phyloP scores from a whole-genome alignment of 2,797 vertebrate genomes.

The Pygocentrus nattereri region DNA sequence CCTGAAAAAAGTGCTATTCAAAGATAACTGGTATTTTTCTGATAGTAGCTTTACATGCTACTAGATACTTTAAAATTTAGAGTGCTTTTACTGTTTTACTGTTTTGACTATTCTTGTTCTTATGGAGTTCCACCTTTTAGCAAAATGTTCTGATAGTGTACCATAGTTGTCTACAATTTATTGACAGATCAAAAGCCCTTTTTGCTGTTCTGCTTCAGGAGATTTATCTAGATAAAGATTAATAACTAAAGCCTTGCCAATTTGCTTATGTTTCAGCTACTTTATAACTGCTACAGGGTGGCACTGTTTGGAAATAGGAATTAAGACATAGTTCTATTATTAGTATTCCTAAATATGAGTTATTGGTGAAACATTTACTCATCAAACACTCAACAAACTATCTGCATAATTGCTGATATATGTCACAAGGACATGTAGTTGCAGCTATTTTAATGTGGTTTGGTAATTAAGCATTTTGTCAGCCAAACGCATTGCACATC shows the following conservation, averaged over 20 bases:
- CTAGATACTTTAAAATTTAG: background rate
- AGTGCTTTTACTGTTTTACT: background rate
- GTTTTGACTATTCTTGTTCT: background rate
- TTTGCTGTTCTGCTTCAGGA: background rate
- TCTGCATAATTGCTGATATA: background rate
- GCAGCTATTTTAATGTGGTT: background rate
- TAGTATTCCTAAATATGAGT: background rate
- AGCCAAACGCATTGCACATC: background rate
- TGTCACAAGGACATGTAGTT: background rate
- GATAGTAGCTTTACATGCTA: background rate
- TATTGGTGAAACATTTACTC: background rate
- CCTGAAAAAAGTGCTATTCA: background rate
- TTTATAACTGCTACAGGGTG: background rate
- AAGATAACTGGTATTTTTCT: background rate
- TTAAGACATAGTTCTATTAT: background rate
- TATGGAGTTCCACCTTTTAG: no score
- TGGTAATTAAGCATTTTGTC: background rate
- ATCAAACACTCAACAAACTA: background rate
- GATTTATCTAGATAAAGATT: background rate
- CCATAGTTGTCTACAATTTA: background rate
- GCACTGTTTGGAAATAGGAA: background rate
- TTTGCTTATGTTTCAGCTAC: background rate
- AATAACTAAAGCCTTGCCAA: background rate
- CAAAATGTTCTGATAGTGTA: background rate
- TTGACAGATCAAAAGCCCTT: background rate